Base-by-base conservation (phyloP, 92 coral and sea anemone genomes). In the Galaxea fascicularis region DNA sequence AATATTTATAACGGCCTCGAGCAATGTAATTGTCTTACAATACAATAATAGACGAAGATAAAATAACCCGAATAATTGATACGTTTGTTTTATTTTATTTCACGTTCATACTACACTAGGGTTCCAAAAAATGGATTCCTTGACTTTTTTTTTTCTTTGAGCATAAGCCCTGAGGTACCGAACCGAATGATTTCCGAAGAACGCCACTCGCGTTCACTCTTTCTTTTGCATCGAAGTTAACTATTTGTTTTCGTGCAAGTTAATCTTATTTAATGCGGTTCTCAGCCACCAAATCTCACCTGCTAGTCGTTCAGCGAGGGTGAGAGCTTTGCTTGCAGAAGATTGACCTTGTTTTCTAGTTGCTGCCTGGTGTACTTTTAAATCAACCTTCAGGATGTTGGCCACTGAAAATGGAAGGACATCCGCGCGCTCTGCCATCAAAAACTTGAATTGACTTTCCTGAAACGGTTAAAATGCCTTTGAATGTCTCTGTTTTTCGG, bases 281-380 rank as follows among this genome's bases (percentile, higher is more conserved):
- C 73, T 44, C 17, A 47, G 20, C 46, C 54, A 66, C 45, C 39
- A 15, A 12, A 26, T 44, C 93, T 80, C 78, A 94, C 98, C 98
- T 77, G 98, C 98, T 65, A 95, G 83, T 86, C 91, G 91, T 66
- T 96, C 95, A 28, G 98, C 98, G 7, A 96, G 88, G 53, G 89
- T 92, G 30, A 92, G 90, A 15, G 98, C 98, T 18, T 90, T 90
- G 47, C 74, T 24, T 4, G 85, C 69, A 39, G 86, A 51, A 15
- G 80, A 71, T 64, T 78, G 82, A 16, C 76, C 74, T n/a, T 59
- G 45, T 46, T 70, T 82, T 56, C 11, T 58, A 15, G 27, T 46
- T 10, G 29, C 56, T 41, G 25, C 54, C 54, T 9, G 58, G 8
- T 70, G 41, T 39, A 15, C 29, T 10, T 49, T 49, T 1, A 53